A percentile compares a stretch with the other conserved stretches of the same genome.
Evolutionary conservation across 2,888 invertebrate genomes (phyloP).

Genomic region (Ennomos fuscantarius): DNA sequence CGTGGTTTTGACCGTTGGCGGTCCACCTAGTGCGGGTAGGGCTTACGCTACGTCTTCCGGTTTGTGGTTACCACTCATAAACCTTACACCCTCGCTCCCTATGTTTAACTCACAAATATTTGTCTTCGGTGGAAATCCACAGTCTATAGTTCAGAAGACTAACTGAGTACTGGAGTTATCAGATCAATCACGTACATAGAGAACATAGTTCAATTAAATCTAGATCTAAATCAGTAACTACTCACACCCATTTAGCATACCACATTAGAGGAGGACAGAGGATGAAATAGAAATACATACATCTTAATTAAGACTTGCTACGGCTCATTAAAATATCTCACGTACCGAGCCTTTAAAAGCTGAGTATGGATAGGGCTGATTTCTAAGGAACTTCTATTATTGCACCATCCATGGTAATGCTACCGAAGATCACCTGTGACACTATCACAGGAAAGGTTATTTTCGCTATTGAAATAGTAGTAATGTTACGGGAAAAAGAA

Average conservation of each 20-base stretch:
- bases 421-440: not conserved
- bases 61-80: no score
- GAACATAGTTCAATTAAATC: conserved; percentile 24
- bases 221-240: conserved; percentile 30
- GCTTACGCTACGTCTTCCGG: no score
- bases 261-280: conserved; percentile 27
- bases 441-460: no score
- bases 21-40: no score
- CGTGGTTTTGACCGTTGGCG: no score
- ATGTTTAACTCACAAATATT: no score
- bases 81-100: no score
- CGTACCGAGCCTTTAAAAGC: conserved; percentile 18
- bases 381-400: not conserved
- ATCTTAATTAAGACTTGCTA: conserved; percentile 34
- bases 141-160: no score
- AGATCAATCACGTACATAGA: not conserved
- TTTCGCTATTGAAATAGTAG: no score
- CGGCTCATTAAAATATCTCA: conserved; percentile 35
- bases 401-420: not conserved
- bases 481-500: no score
- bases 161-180: no score
- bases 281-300: conserved; percentile 25
- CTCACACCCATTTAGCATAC: conserved; percentile 19
- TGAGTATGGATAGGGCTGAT: conserved; percentile 5
- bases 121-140: no score